Conservation (phyloP, 2,797 vertebrate species). For the Gymnopithys bicolor region DNA sequence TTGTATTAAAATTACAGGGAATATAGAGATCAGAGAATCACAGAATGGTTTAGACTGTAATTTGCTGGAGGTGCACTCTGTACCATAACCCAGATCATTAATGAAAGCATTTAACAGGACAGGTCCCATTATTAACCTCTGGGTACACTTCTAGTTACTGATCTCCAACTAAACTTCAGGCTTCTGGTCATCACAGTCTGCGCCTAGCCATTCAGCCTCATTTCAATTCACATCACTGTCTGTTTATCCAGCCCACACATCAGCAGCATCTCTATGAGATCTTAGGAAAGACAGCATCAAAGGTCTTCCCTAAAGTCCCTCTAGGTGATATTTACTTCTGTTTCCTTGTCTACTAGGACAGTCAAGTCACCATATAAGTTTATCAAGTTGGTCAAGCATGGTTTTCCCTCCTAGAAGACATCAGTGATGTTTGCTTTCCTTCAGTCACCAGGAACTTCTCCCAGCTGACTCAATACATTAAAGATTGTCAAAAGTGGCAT, state of each 20-base stretch:
- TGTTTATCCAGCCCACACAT: background rate
- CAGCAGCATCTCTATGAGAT: background rate
- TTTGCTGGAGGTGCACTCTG: background rate
- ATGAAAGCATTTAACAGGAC: background rate
- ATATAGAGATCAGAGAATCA: background rate
- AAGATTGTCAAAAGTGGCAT: background rate
- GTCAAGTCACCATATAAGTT: background rate
- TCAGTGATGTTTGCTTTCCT: background rate
- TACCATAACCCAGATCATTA: background rate
- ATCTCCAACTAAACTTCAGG: background rate
- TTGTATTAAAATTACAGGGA: background rate
- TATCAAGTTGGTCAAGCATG: background rate
- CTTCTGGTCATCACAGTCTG: background rate
- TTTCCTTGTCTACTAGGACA: background rate
- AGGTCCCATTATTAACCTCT: background rate
- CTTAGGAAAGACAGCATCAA: background rate
- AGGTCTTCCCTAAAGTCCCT: background rate
- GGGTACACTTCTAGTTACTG: too few species aligned
- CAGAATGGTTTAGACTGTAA: background rate
- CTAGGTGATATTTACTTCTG: background rate
- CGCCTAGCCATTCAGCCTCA: background rate
- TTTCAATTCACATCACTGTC: background rate
- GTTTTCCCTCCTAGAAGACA: background rate
- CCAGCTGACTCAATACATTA: background rate
- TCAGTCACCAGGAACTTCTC: background rate